Conservation (phyloP, 2,888 invertebrate genomes). For the Caenorhabditis doughertyi region DNA sequence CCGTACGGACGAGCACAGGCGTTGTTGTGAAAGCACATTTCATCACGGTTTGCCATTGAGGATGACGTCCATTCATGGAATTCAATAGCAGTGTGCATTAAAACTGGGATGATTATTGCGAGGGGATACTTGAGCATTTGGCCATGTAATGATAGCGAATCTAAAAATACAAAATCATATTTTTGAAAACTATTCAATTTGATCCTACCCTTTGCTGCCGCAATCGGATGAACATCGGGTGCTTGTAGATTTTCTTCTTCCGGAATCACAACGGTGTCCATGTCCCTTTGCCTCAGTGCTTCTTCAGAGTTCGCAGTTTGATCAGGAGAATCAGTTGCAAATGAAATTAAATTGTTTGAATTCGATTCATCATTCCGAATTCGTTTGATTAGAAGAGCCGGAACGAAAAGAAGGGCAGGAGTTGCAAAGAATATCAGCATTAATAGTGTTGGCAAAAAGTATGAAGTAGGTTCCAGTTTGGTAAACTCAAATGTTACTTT, state of each 20-base stretch:
- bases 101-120: conserved; percentile 48
- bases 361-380: background rate
- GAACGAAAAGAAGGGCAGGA: background rate
- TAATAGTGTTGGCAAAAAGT: conserved; percentile 16
- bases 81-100: conserved; percentile 53
- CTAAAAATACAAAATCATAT: background rate
- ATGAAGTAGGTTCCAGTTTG: conserved; percentile 17
- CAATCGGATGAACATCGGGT: background rate
- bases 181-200: no score
- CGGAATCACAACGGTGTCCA: background rate
- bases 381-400: background rate
- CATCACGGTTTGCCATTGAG: conserved; percentile 56
- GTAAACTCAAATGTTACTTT: conserved; percentile 44
- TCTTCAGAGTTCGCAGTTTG: background rate
- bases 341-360: conserved; percentile 7
- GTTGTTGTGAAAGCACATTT: conserved; percentile 61
- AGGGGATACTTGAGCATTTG: conserved; percentile 45
- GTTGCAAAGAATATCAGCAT: conserved; percentile 26
- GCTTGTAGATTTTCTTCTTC: conserved; percentile 10
- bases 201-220: background rate
- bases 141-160: conserved; percentile 37
- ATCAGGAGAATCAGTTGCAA: background rate
- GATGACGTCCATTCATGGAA: conserved; percentile 48
- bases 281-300: background rate
- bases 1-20: conserved; percentile 53